Conservation (phyloP, 2,888 invertebrate species). For the Iphiclides podalirius region DNA sequence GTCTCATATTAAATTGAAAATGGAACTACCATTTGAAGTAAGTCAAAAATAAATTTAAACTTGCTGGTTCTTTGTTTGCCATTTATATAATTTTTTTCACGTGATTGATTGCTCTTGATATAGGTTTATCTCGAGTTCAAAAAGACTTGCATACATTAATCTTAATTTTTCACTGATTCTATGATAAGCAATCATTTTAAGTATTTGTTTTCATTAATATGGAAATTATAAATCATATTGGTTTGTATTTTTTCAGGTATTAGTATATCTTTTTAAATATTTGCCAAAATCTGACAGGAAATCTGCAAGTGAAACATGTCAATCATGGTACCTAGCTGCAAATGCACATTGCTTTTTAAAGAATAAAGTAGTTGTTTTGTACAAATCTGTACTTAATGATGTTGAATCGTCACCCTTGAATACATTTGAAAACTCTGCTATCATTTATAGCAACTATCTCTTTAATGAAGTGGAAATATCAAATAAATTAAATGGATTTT, state of each 20-base stretch:
- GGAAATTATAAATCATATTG: neutral
- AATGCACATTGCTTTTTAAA: constrained; percentile 81
- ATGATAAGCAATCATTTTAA: neutral
- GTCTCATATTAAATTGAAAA: constrained; percentile 27
- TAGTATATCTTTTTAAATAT: constrained; percentile 82
- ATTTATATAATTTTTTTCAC: constrained; percentile 56
- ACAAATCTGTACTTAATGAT: constrained; percentile 62
- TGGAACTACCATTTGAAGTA: constrained; percentile 70
- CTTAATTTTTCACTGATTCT: neutral
- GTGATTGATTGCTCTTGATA: constrained; percentile 41
- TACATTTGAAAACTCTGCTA: constrained; percentile 61
- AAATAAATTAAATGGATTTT: constrained; percentile 71
- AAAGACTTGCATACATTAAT: neutral
- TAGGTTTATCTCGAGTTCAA: neutral
- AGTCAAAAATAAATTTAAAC: constrained; percentile 21
- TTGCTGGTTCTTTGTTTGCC: constrained; percentile 49
- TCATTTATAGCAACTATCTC: constrained; percentile 69
- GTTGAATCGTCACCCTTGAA: constrained; percentile 56
- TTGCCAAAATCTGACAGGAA: constrained; percentile 83
- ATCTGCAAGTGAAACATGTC: constrained; percentile 83
- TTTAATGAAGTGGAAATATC: constrained; percentile 79
- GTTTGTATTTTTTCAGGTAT: constrained; percentile 68
- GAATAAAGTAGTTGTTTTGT: constrained; percentile 72
- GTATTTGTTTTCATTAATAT: constrained; percentile 11
- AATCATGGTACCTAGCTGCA: constrained; percentile 84